These are phyloP conservation scores for Sebastes matsubarae DNA, from an alignment of 2,797 vertebrate species.

Conservation along the genomic window DNA sequence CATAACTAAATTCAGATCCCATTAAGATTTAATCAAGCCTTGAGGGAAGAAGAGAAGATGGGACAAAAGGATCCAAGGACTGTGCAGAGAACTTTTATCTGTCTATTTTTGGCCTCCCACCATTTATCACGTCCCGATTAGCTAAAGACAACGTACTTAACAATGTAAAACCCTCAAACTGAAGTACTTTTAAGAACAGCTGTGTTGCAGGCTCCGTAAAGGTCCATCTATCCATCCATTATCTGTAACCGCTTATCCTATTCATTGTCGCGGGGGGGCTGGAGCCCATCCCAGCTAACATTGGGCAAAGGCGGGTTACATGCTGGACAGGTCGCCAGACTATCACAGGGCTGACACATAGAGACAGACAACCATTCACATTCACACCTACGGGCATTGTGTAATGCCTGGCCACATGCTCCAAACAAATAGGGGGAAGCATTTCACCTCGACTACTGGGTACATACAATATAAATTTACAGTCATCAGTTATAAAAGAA, in stretches of 20 bases:
- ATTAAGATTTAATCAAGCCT: conserved; percentile 48
- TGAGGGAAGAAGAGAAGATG: neutral
- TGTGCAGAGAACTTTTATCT: neutral
- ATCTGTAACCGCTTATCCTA: too few species aligned
- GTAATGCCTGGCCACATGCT: neutral
- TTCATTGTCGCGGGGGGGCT: too few species aligned
- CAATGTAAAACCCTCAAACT: neutral
- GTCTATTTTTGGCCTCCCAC: neutral
- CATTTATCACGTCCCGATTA: neutral
- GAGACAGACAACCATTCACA: too few species aligned
- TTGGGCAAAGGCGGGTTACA: too few species aligned
- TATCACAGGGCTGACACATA: too few species aligned
- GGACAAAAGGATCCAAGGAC: neutral
- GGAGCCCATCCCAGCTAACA: rapidly evolving
- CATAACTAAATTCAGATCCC: conserved; percentile 29
- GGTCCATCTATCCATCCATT: neutral
- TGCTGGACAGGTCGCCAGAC: too few species aligned
- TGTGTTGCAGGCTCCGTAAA: neutral
- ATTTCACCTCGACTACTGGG: too few species aligned
- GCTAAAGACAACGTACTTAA: neutral
- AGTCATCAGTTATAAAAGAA: neutral
- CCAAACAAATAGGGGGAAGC: neutral
- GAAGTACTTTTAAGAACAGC: neutral
- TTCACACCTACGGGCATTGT: too few species aligned
- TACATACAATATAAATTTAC: neutral